Base-by-base conservation (phyloP, 2,888 invertebrate species). In the Congeria kusceri region DNA sequence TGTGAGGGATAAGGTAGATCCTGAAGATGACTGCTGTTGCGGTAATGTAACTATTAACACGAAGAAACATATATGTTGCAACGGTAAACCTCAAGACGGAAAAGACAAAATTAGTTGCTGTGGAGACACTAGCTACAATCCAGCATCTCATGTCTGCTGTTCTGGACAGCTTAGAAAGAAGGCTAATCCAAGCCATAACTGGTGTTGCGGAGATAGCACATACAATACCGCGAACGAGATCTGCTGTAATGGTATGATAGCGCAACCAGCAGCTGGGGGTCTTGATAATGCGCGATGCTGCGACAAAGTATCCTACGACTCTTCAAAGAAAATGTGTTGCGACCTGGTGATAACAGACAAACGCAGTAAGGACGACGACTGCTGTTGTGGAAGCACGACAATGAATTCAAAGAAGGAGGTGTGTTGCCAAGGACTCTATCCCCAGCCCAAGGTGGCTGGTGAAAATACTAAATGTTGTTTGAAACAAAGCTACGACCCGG, bases 401-500 rank as follows among this genome's bases (percentile, higher is more conserved):
- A 47, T 69, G 23, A 53, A 77, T 69, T 44, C 69, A 0, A 29
- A 46, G 58, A 57, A 46, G 13, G 75, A 79, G 29, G 67, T 75
- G 23, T 79, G 79, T 46, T 79, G 79, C 46, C 56, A 61, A 53
- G 71, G 29, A 23, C 66, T 70, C 18, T 67, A 67, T 18, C 79
- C 75, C 11, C 56, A 70, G 44, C 70, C 62, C 4, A 20, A 63
- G 1, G 39, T 57, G 11, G 57, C 49, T 13, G 32, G 49, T n/a
- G 65, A 39, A 47, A 62, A 69, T 9, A 70, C 78, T 1, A 69
- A 74, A 32, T 79, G 79, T 64, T 79, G 79, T 46, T 56, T 49
- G 20, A 46, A 49, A 13, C 20, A 23, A 39, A 71, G 75, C n/a
- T 79, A 71, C 63, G 57, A 75, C 28, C 58, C 53, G 53, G 49